These are phyloP conservation scores for Morus bassanus DNA, from an alignment of 2,797 vertebrate genomes.

Conservation along the genomic window DNA sequence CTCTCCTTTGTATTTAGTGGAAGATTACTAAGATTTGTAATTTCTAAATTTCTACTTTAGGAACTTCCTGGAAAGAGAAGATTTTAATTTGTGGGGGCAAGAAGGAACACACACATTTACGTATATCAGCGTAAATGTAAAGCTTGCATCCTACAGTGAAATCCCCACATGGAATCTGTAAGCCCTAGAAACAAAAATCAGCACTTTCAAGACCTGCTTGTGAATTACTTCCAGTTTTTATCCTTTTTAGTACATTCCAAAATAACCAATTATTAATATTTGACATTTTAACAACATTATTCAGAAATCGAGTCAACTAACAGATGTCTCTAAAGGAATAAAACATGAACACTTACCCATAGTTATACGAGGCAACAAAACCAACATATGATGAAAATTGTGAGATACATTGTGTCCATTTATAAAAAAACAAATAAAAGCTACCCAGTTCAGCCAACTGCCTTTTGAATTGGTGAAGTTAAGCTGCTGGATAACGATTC, in stretches of 20 bases:
- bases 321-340: not conserved
- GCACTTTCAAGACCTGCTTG: not conserved
- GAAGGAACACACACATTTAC: not conserved
- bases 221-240: not conserved
- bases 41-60: not conserved
- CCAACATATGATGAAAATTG: not conserved
- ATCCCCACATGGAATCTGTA: not conserved
- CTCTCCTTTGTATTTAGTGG: not conserved
- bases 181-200: not conserved
- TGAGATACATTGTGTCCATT: fast-evolving
- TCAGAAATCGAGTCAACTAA: not conserved
- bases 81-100: not conserved
- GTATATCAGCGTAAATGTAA: not conserved
- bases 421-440: not conserved
- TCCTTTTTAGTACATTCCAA: not conserved
- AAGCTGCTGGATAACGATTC: not conserved
- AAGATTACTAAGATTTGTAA: not conserved
- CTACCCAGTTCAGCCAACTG: not conserved
- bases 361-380: not conserved
- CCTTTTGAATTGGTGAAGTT: not conserved
- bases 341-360: not conserved
- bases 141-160: not conserved
- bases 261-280: not conserved
- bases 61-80: not conserved
- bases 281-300: not conserved